Evolutionary conservation across 2,113 vertebrate genomes (phyloP), one percentile per base, ranked within the genome.

Genomic region (Tupaia tana): DNA sequence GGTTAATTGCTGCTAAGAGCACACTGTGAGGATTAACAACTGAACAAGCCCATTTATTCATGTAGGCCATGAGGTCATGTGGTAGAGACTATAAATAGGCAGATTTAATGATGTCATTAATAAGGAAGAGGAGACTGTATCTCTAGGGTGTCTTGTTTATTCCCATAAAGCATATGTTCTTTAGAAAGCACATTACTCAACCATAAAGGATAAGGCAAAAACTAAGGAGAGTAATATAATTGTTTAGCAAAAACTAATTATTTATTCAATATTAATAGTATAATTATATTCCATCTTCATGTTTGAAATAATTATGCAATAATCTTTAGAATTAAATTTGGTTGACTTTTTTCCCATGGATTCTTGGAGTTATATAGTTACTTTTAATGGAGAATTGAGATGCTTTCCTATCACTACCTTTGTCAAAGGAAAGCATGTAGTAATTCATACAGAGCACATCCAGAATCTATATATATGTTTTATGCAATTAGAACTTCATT

Each of bases 41-140:
- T 91, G 61, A 95, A 95, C 88, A 98, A 96, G 98, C 98, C 96
- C 96, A 81, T 95, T 96, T 97, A 93, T 97, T 91, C 92, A 93
- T 95, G 85, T 66, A 86, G 96, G 89, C 93, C 96, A 59, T 94
- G 90, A 98, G 95, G 96, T 98, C 97, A 97, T 92, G 91, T 97
- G 96, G 90, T 74, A 94, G 80, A 96, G 85, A 97, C 97, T 98
- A 98, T 98, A 98, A 98, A 98, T 97, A 98, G 97, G 93, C 95
- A 98, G 94, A 97, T 90, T 98, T 98, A 98, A 96, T 98, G 95
- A 97, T 98, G 94, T 97, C 97, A 97, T 96, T 95, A 94, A 86
- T 31, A 92, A 96, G n/a, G 0, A 96, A 94, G 81, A 73, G 34
- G 89, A 94, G 4, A 71, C 86, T 54, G 31, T 4, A 70, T 83